These are phyloP conservation scores for Ageneiosus marmoratus DNA, from an alignment of 2,113 vertebrate genomes.

Conservation along the genomic window DNA sequence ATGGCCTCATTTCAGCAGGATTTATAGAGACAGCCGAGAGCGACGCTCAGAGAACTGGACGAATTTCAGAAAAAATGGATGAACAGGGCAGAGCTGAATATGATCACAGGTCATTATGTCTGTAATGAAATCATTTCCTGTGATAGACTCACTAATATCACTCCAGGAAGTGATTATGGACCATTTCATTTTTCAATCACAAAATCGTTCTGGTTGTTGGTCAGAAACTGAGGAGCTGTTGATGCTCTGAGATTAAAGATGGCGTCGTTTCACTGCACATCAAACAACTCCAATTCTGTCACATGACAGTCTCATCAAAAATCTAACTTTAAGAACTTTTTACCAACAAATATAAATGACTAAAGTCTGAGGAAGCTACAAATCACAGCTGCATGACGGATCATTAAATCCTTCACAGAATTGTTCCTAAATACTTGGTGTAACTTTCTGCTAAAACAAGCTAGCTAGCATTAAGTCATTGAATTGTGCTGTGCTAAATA, in stretches of 20 bases:
- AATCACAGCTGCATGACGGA: neutral
- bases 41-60: constrained; percentile 7
- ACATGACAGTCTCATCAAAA: neutral
- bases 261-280: neutral
- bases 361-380: neutral
- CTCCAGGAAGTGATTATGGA: neutral
- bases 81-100: constrained; percentile 21
- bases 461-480: neutral
- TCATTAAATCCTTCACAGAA: no score
- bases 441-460: neutral
- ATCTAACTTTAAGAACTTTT: no score
- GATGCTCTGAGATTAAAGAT: neutral
- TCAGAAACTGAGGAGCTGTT: neutral
- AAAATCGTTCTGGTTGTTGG: neutral
- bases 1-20: constrained; percentile 36
- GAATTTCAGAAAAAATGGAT: constrained; percentile 28
- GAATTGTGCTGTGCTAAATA: neutral
- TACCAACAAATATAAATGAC: neutral
- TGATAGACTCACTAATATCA: constrained; percentile 24
- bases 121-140: constrained; percentile 36
- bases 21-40: constrained; percentile 40
- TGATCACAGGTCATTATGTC: constrained; percentile 32
- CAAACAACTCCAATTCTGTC: neutral
- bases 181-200: neutral
- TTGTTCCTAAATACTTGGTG: neutral